These are phyloP conservation scores for Plusia festucae DNA, from an alignment of 2,888 invertebrate genomes.

Conservation along the genomic window DNA sequence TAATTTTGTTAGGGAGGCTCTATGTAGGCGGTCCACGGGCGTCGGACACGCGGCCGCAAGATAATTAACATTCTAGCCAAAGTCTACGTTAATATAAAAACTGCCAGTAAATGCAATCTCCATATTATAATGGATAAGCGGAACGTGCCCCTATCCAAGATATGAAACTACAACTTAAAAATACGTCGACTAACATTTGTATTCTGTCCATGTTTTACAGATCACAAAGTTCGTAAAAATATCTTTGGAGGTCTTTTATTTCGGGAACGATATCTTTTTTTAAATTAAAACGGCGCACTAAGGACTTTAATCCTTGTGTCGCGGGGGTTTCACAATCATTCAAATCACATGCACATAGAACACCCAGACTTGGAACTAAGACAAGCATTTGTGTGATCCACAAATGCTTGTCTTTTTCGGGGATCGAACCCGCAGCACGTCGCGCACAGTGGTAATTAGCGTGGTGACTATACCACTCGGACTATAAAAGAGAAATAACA, in stretches of 20 bases:
- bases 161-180: constrained; percentile 9
- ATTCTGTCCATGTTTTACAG: not conserved
- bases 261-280: too few relatives aligned
- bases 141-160: constrained; percentile 3
- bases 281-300: too few relatives aligned
- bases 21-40: constrained; percentile 79
- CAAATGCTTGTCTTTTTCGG: too few relatives aligned
- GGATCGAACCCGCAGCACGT: too few relatives aligned
- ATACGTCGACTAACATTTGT: not conserved
- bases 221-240: not conserved
- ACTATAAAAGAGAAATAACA: not conserved
- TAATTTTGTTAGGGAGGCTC: constrained; percentile 84
- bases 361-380: too few relatives aligned
- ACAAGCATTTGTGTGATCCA: too few relatives aligned
- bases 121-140: constrained; percentile 13
- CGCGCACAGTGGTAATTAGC: too few relatives aligned
- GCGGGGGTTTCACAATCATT: too few relatives aligned
- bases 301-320: too few relatives aligned
- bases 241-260: not conserved
- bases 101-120: constrained; percentile 31
- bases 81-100: constrained; percentile 50
- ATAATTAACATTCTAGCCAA: constrained; percentile 73
- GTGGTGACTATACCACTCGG: too few relatives aligned
- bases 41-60: constrained; percentile 54
- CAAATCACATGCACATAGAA: too few relatives aligned